Base-by-base conservation (phyloP, 2,113 vertebrate genomes). In the Ceyx cyanopectus region DNA sequence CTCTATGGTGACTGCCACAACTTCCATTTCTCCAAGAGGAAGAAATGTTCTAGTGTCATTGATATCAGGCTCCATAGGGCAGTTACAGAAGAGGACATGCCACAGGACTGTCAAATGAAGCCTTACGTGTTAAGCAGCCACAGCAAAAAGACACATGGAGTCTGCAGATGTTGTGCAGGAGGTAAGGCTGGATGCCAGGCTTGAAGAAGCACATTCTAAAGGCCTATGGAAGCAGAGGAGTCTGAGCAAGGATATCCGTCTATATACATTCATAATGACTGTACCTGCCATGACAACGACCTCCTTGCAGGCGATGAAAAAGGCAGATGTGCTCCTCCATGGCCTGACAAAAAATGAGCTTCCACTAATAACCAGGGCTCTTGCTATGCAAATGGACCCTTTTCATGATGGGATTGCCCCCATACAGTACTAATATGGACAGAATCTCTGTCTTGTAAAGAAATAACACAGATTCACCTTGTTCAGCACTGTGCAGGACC, bases 381-480 rank as follows among this genome's bases (percentile, higher is more conserved):
- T 32, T 56, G 34, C 2, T 7, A 24, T 60, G 46, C 14, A 45
- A 48, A 34, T 2, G 1, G 10, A 15, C 5, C 19, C 12, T 86
- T 54, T 62, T 41, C 16, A 34, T 67, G 15, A 8, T 4, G 2
- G 17, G 15, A 18, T 26, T 58, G 12, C 4, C 20, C 15, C 21
- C 8, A 6, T 22, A 37, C 18, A n/a, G 19, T 29, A 29, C 4
- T 22, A 30, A 20, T 5, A 20, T 4, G 3, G 22, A n/a, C 5
- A 30, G 58, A 70, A 53, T 15, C 12, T 61, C 46, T 40, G 7
- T 45, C 22, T 40, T 29, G 7, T 37, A 24, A 32, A 62, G 21
- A 84, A 74, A 19, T 17, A 37, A 27, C 12, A 29, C 2, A 1
- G 5, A 20, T 0, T 0, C 23, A 29, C 37, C 1, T 3, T 1